Percentiles rank a stretch among this genome's conserved stretches.
Evolutionary conservation across 2,113 vertebrate genomes (phyloP).

Genomic region (Naja naja): DNA sequence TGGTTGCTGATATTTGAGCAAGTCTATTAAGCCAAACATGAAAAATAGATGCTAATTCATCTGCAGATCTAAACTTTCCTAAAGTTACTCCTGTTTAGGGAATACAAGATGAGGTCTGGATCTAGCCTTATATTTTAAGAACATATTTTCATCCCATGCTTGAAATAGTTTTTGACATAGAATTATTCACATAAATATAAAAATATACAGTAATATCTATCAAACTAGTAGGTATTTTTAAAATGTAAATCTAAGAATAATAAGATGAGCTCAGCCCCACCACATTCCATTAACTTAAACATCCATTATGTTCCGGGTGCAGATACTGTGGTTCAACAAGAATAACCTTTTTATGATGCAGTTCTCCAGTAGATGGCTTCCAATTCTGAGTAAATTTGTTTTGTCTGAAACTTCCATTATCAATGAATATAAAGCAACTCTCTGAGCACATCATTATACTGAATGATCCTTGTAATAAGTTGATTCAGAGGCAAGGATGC

Average conservation of each 20-base stretch:
- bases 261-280: not conserved
- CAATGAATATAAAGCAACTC: not conserved
- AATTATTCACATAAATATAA: not conserved
- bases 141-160: not conserved
- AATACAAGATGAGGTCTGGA: not conserved
- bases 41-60: not conserved
- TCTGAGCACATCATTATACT: not conserved
- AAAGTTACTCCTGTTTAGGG: not conserved
- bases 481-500: not conserved
- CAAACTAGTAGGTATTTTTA: not conserved
- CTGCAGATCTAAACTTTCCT: not conserved
- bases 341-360: not conserved
- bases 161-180: not conserved
- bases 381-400: not conserved
- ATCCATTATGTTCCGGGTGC: not conserved
- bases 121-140: not conserved
- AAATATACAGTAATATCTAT: not conserved
- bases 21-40: not conserved
- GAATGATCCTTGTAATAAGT: not conserved
- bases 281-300: not conserved
- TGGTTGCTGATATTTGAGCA: not conserved
- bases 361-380: not conserved
- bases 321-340: not conserved
- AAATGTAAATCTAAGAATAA: not conserved
- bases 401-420: not conserved